A percentile compares a stretch with the other conserved stretches of the same genome.
phyloP scores from a whole-genome alignment of 1,140 invertebrate species.

The Euglossa dilemma region DNA sequence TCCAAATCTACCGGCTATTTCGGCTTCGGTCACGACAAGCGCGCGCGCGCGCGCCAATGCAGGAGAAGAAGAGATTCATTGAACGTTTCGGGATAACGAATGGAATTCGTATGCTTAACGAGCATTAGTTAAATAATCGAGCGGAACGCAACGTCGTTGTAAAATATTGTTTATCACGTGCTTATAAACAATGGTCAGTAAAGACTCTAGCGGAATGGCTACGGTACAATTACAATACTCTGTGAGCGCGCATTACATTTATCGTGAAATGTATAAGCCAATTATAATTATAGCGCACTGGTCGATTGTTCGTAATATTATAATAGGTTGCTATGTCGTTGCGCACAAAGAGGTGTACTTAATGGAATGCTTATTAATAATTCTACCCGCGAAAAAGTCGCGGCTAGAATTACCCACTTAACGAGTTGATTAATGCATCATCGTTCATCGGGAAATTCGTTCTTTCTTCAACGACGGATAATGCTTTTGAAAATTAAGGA shows the following conservation, averaged over 20 bases:
- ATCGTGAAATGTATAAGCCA: constrained; percentile 61
- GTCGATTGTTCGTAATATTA: constrained; percentile 61
- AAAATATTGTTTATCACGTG: constrained; percentile 68
- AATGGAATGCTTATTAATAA: constrained; percentile 40
- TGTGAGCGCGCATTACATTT: constrained; percentile 63
- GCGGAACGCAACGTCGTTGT: constrained; percentile 23
- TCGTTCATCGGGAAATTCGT: neutral
- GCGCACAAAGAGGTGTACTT: constrained; percentile 10
- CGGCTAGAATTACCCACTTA: constrained; percentile 19
- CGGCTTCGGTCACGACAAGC: no score
- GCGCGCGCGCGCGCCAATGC: neutral
- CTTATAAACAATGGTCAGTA: constrained; percentile 68
- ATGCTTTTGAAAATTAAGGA: neutral
- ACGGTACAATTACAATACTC: constrained; percentile 57
- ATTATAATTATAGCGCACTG: constrained; percentile 56
- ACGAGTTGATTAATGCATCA: constrained; percentile 4
- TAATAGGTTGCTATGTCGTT: constrained; percentile 54
- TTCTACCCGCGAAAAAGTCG: constrained; percentile 19
- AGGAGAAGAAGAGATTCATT: neutral
- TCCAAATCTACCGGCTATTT: no score
- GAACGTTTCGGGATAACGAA: constrained; percentile 12
- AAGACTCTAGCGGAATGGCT: constrained; percentile 51
- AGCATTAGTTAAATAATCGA: constrained; percentile 39
- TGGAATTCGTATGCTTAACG: constrained; percentile 37
- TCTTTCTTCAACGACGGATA: neutral